Conservation (phyloP, 2,888 invertebrate genomes). For the Drosophila vallismaia region DNA sequence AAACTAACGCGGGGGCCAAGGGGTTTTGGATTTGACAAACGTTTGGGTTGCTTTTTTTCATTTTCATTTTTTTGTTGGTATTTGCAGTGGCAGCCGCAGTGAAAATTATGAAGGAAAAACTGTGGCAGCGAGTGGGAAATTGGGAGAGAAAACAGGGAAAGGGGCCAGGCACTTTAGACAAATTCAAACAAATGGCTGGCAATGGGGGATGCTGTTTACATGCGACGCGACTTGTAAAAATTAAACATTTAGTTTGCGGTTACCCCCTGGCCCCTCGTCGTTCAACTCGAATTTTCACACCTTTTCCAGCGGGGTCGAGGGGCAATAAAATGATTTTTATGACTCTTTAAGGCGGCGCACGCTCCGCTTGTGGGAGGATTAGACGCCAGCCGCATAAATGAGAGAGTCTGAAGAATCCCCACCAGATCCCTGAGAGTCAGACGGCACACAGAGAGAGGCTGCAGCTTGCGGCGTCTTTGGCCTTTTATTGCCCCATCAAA, state of each 20-base stretch:
- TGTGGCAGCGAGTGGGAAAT: too few relatives aligned
- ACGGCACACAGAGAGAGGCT: slow-evolving; percentile 30
- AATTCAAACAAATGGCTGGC: slow-evolving; percentile 75
- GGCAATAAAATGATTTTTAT: slow-evolving; percentile 73
- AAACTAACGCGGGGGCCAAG: slow-evolving; percentile 59
- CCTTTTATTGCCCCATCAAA: slow-evolving; percentile 79
- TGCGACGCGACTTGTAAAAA: slow-evolving; percentile 57
- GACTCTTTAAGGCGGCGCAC: slow-evolving; percentile 68
- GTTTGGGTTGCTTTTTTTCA: slow-evolving; percentile 22
- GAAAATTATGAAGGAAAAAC: slow-evolving; percentile 68
- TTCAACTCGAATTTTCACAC: slow-evolving; percentile 56
- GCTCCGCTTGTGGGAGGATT: slow-evolving; percentile 50
- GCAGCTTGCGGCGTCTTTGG: slow-evolving; percentile 54
- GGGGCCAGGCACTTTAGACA: slow-evolving; percentile 70
- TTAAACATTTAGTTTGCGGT: slow-evolving; percentile 74
- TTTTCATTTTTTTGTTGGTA: slow-evolving; percentile 26
- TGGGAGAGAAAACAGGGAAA: slow-evolving; percentile 10
- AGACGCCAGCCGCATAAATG: slow-evolving; percentile 63
- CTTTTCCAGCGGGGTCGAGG: slow-evolving; percentile 44
- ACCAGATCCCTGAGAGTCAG: too few relatives aligned
- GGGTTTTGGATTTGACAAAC: slow-evolving; percentile 67
- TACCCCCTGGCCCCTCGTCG: slow-evolving; percentile 5
- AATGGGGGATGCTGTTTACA: slow-evolving; percentile 59
- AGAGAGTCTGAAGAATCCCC: slow-evolving; percentile 18
- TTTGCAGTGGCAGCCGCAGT: slow-evolving; percentile 43